Conservation (phyloP, 2,888 invertebrate genomes). For the Ophion ventricosus region DNA sequence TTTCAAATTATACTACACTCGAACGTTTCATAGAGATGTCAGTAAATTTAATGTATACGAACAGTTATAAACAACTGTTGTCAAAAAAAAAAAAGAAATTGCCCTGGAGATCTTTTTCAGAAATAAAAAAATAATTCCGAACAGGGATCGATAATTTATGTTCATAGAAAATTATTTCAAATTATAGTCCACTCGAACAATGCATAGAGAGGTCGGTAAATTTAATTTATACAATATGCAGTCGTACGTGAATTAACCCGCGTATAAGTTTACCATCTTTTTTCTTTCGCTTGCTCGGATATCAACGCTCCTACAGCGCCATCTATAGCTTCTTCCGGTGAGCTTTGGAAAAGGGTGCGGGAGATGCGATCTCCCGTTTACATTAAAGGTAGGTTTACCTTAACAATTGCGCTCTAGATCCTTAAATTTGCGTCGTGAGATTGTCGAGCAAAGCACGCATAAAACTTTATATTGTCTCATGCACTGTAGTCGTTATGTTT, state of each 20-base stretch:
- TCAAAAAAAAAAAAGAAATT: neutral
- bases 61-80: neutral
- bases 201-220: neutral
- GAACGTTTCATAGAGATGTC: neutral
- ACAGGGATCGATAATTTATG: neutral
- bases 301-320: neutral
- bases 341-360: slow-evolving; percentile 39
- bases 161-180: neutral
- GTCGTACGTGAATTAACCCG: neutral
- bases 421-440: slow-evolving; percentile 64
- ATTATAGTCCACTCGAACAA: neutral
- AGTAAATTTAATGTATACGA: neutral
- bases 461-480: slow-evolving; percentile 64
- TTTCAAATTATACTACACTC: neutral
- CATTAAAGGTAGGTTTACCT: slow-evolving; percentile 45
- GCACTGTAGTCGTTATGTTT: slow-evolving; percentile 56
- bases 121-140: neutral
- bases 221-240: neutral
- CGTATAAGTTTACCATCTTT: neutral
- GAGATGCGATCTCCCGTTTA: slow-evolving; percentile 36
- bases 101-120: too few species aligned
- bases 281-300: neutral
- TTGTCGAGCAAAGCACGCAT: slow-evolving; percentile 69
- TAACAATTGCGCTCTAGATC: slow-evolving; percentile 60
- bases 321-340: slow-evolving; percentile 3